A percentile compares a stretch with the other conserved stretches of the same genome.
phyloP scores from a whole-genome alignment of 2,797 vertebrate genomes.

The Echiichthys vipera region DNA sequence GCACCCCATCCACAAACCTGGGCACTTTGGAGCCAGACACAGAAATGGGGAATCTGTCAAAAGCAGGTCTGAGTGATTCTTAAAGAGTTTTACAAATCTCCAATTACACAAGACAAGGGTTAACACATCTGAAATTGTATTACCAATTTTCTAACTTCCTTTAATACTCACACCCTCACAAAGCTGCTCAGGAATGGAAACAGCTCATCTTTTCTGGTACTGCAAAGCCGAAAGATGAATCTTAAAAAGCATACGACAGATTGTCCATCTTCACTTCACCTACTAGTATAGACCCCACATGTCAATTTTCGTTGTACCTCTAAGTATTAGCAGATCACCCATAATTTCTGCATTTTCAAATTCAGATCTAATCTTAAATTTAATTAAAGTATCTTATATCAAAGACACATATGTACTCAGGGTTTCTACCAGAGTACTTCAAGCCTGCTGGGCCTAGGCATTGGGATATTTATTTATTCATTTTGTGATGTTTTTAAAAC shows the following conservation, averaged over 20 bases:
- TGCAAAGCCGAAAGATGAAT: background rate
- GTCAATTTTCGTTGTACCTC: background rate
- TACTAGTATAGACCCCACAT: no score
- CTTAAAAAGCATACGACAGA: constrained; percentile 4
- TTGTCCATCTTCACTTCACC: background rate
- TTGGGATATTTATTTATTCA: no score
- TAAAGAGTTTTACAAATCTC: constrained; percentile 6
- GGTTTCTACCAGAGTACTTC: no score
- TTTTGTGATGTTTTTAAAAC: no score
- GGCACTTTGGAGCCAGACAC: background rate
- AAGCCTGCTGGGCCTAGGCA: no score
- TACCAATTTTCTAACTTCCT: background rate
- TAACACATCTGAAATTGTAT: constrained; percentile 13
- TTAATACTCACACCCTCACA: background rate
- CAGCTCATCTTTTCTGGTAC: constrained; percentile 8
- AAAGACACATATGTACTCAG: background rate
- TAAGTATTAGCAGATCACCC: background rate
- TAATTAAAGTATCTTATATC: background rate
- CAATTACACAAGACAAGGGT: background rate
- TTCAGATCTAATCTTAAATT: background rate
- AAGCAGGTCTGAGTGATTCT: background rate
- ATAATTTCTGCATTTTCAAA: background rate
- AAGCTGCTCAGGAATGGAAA: background rate
- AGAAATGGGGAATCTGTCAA: constrained; percentile 11
- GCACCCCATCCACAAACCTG: background rate